These are phyloP conservation scores for Drosophila eugracilis DNA, from an alignment of 1,140 invertebrate species.

Conservation along the genomic window DNA sequence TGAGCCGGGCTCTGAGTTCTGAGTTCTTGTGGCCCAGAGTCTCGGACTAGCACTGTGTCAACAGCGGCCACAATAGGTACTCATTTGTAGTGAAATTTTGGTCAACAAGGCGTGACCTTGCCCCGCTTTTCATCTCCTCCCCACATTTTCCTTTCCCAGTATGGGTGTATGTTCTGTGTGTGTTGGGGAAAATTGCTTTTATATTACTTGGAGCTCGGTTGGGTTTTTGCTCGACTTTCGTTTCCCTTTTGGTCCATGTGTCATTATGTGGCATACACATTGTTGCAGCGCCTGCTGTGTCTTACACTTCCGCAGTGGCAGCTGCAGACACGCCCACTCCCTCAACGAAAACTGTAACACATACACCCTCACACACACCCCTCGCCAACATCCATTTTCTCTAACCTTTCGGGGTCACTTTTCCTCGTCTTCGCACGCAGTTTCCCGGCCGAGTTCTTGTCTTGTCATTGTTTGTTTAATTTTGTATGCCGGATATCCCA, in stretches of 20 bases:
- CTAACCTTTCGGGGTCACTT: conserved; percentile 64
- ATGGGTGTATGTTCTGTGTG: conserved; percentile 2
- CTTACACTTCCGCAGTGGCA: conserved; percentile 69
- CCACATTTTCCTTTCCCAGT: neutral
- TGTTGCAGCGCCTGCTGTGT: conserved; percentile 68
- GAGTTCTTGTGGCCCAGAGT: conserved; percentile 37
- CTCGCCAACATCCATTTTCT: conserved; percentile 6
- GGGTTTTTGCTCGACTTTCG: conserved; percentile 16
- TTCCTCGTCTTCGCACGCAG: conserved; percentile 48
- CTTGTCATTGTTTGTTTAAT: conserved; percentile 80
- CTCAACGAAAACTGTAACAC: no score
- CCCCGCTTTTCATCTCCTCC: conserved; percentile 32
- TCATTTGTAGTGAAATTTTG: conserved; percentile 68
- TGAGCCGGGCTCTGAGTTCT: conserved; percentile 30
- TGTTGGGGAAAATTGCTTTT: conserved; percentile 62
- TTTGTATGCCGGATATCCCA: conserved; percentile 76
- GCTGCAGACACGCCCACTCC: conserved; percentile 49
- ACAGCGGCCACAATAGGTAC: conserved; percentile 49
- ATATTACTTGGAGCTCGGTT: conserved; percentile 51
- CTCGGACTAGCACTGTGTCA: conserved; percentile 36
- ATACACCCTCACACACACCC: neutral
- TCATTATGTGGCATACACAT: conserved; percentile 62
- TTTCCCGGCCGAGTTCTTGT: conserved; percentile 62
- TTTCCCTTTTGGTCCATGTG: conserved; percentile 23
- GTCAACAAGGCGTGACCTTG: conserved; percentile 70